These are phyloP conservation scores for Setipinna tenuifilis DNA, from an alignment of 2,797 vertebrate species.

Conservation along the genomic window DNA sequence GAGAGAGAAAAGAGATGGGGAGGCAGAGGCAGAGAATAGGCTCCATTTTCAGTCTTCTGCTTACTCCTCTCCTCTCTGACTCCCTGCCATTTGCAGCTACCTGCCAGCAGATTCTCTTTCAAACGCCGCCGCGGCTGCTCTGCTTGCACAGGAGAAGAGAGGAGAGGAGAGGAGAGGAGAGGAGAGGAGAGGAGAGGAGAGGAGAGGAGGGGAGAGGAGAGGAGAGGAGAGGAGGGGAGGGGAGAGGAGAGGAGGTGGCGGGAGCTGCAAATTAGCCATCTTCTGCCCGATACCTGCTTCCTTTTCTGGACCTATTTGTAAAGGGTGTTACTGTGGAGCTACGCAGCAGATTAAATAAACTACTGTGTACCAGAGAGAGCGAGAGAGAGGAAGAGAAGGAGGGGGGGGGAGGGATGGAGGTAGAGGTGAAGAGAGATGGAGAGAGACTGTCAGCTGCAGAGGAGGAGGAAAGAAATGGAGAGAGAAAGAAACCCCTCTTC, in stretches of 20 bases:
- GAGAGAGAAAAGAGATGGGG: background rate
- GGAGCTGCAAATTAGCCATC: conserved; percentile 2
- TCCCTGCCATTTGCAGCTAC: background rate
- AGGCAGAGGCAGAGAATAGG: background rate
- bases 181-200: conserved; percentile 52
- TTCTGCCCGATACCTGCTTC: background rate
- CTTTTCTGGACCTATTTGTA: conserved; percentile 22
- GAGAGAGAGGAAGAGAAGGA: conserved; percentile 55
- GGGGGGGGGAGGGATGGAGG: conserved; percentile 55
- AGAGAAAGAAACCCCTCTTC: conserved; percentile 54
- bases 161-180: background rate
- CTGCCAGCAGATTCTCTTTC: conserved; percentile 14
- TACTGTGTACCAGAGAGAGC: background rate
- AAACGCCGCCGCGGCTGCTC: background rate
- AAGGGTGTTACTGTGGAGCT: conserved; percentile 59
- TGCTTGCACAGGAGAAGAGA: background rate
- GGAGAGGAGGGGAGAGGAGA: conserved; percentile 56
- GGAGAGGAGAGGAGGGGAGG: conserved; percentile 54
- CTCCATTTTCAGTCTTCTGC: background rate
- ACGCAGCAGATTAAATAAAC: conserved; percentile 60
- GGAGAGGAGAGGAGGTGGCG: conserved; percentile 54
- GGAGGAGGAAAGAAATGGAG: conserved; percentile 28
- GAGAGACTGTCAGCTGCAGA: conserved; percentile 53
- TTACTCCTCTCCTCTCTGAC: background rate
- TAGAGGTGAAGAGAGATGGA: conserved; percentile 52